Percentiles rank a stretch among this genome's conserved stretches.
phyloP scores from a whole-genome alignment of 2,113 vertebrate species.

The Otolemur garnettii region DNA sequence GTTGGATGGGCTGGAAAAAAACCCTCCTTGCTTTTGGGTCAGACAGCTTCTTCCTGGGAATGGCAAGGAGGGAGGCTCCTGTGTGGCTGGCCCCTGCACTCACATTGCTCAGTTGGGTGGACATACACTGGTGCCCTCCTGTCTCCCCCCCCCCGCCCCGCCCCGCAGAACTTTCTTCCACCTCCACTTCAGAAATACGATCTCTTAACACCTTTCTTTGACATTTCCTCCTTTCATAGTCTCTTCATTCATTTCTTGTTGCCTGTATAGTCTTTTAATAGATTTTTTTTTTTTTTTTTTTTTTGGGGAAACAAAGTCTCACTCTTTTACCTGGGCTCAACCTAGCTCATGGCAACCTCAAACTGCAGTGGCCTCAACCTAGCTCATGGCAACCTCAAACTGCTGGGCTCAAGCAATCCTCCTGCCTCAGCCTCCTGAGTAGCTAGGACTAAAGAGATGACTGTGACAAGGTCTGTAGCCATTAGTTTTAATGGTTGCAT shows the following conservation, averaged over 20 bases:
- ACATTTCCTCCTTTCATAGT: no score
- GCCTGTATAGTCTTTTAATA: neutral
- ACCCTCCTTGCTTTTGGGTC: neutral
- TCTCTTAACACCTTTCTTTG: neutral
- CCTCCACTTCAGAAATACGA: neutral
- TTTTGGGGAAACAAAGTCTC: no score
- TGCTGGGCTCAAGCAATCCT: no score
- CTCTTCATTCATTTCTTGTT: neutral
- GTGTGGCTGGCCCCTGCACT: accelerated
- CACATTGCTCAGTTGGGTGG: neutral
- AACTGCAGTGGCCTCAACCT: no score
- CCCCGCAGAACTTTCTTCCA: neutral
- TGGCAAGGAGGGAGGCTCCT: neutral
- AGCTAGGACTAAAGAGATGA: no score
- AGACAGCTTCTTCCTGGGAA: neutral
- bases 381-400: no score
- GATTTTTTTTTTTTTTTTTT: neutral
- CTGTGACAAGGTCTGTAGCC: no score
- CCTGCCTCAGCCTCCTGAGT: no score
- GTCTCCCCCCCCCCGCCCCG: accelerated
- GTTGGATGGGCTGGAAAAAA: neutral
- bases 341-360: no score
- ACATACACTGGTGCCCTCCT: neutral
- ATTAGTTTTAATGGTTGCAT: neutral
- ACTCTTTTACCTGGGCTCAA: no score